Conservation (phyloP, 2,888 invertebrate species). For the Drosophila kambysellisi region DNA sequence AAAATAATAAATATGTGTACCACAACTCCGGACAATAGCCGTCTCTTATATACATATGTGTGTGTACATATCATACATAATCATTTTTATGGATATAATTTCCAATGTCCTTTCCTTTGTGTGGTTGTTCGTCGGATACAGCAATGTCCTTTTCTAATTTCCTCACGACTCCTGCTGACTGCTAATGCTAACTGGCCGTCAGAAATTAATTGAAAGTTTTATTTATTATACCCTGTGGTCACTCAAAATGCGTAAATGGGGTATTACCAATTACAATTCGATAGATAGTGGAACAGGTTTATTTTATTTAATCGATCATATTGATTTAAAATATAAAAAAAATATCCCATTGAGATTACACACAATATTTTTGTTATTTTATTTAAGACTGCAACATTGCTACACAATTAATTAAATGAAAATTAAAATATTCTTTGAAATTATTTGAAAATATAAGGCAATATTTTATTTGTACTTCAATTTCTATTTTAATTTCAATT, state of each 20-base stretch:
- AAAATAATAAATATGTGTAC: slow-evolving; percentile 62
- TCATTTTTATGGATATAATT: slow-evolving; percentile 83
- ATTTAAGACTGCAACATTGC: not conserved
- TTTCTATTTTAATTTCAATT: not conserved
- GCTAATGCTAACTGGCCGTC: slow-evolving; percentile 2
- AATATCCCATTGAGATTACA: not conserved
- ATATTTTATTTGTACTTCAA: not conserved
- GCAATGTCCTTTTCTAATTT: slow-evolving; percentile 84
- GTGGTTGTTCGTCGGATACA: slow-evolving; percentile 67
- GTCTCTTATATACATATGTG: not conserved
- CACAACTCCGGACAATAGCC: slow-evolving; percentile 43
- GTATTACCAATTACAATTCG: not conserved
- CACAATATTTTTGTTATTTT: not conserved
- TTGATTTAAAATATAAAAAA: not conserved
- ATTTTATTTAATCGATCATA: not conserved
- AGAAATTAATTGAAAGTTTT: not conserved
- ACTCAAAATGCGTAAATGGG: not conserved
- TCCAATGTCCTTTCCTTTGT: slow-evolving; percentile 77
- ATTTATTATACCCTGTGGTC: not conserved
- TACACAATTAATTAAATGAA: not conserved
- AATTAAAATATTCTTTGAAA: not conserved
- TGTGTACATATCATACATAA: slow-evolving; percentile 32
- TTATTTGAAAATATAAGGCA: not conserved
- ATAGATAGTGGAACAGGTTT: too few species aligned
- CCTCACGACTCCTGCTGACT: slow-evolving; percentile 51